A percentile compares a stretch with the other conserved stretches of the same genome.
Conservation (phyloP, 1,140 invertebrate species). For the Coptotermes formosanus region DNA sequence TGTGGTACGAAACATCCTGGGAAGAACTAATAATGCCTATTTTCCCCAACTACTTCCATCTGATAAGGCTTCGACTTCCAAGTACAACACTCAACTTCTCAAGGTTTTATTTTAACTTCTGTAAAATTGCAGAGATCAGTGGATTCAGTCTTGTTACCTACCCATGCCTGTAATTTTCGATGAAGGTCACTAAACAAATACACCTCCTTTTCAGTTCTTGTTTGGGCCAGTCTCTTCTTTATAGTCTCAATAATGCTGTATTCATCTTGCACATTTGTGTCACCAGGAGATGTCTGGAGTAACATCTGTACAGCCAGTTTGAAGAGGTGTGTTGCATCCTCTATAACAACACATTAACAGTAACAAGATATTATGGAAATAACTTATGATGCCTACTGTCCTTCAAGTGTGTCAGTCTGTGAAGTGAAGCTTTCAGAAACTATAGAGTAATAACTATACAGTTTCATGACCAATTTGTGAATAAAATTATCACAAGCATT, state of each 20-base stretch:
- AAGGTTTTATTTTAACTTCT: no score
- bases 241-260: background rate
- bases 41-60: no score
- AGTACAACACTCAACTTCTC: no score
- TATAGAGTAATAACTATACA: no score
- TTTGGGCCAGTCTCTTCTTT: slow-evolving; percentile 8
- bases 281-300: background rate
- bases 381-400: background rate
- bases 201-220: slow-evolving; percentile 17
- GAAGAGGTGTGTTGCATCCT: background rate
- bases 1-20: no score
- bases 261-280: background rate
- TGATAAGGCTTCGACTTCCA: no score
- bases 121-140: no score
- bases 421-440: no score
- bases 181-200: background rate
- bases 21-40: no score
- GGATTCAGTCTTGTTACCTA: background rate
- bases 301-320: background rate
- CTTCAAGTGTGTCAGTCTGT: no score
- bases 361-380: background rate
- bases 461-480: no score
- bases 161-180: background rate
- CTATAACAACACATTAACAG: background rate
- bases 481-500: no score